Evolutionary conservation across 2,797 vertebrate species (phyloP).

Genomic region (Synaphobranchus kaupii): DNA sequence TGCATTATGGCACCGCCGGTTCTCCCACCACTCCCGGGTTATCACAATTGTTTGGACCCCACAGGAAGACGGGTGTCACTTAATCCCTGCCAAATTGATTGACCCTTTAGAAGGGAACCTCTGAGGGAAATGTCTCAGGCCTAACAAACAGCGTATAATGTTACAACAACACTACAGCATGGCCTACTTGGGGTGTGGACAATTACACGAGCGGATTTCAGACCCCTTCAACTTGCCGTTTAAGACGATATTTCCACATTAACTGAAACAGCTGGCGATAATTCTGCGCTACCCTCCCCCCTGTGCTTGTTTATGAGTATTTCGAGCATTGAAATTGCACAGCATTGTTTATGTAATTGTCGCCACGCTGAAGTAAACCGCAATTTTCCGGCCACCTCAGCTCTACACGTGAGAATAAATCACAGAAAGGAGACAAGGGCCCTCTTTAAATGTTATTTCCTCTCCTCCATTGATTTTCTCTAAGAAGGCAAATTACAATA

Average conservation of each 20-base stretch:
- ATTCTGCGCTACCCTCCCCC: background rate
- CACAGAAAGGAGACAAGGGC: conserved; percentile 12
- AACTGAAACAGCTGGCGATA: conserved; percentile 1
- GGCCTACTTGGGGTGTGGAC: background rate
- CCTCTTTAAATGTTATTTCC: conserved; percentile 8
- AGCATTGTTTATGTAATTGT: conserved; percentile 8
- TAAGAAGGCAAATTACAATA: conserved; percentile 20
- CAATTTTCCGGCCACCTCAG: background rate
- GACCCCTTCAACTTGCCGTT: background rate
- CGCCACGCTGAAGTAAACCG: background rate
- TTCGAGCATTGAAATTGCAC: background rate
- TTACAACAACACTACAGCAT: background rate
- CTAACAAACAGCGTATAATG: background rate
- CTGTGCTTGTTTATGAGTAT: conserved; percentile 17
- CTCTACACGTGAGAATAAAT: background rate
- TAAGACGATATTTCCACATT: background rate
- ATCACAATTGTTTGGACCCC: background rate
- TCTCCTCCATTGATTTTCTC: background rate
- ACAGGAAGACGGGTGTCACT: background rate
- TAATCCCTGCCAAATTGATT: background rate
- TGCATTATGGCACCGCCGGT: background rate
- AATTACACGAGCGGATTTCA: background rate
- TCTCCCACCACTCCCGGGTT: background rate
- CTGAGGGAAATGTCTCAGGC: background rate
- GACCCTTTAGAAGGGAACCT: background rate